Evolutionary conservation across 2,113 vertebrate species (phyloP), one percentile per base, ranked within the genome.

Genomic region (Xerus inauris): DNA sequence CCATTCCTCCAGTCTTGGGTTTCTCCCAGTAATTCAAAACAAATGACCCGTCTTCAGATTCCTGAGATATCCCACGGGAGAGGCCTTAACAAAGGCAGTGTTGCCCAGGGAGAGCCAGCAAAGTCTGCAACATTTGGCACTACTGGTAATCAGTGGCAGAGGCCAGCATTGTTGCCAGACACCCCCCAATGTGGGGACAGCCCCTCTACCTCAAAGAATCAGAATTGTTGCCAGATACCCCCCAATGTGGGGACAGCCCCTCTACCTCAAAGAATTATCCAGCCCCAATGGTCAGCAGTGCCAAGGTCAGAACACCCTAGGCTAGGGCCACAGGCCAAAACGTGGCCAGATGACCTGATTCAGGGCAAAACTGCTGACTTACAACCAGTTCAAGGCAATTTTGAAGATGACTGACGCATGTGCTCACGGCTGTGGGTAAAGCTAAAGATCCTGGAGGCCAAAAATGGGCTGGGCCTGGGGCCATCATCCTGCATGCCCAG

Each of bases 401-500:
- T 49, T 9, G 35, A 72, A 89, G 85, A 20, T 73, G 4, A 0
- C 2, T 35, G 30, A 73, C 54, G 13, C 19, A n/a, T 12, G 35
- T 9, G 80, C 69, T 16, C 12, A 49, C 14, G 49, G 28, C 28
- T 35, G 0, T 14, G 40, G n/a, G 28, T n/a, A 69, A 71, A 91
- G 24, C 77, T 75, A 22, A 65, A 38, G 84, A 10, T 77, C 35
- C 54, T 77, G 3, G 1, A 82, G 40, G 47, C 59, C 81, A 49
- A 3, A 30, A 6, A 16, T 26, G 4, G 24, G 1, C 12, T 5
- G 1, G 40, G 59, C 13, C 57, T 0, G 1, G 6, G 24, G 1
- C 47, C 40, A 13, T 3, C 26, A 0, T 1, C 1, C 22, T 0
- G 11, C 6, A 0, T 35, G 14, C 57, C 6, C 2, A 7, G 72